Evolutionary conservation across 2,113 vertebrate species (phyloP).

Genomic region (Phocoena phocoena): DNA sequence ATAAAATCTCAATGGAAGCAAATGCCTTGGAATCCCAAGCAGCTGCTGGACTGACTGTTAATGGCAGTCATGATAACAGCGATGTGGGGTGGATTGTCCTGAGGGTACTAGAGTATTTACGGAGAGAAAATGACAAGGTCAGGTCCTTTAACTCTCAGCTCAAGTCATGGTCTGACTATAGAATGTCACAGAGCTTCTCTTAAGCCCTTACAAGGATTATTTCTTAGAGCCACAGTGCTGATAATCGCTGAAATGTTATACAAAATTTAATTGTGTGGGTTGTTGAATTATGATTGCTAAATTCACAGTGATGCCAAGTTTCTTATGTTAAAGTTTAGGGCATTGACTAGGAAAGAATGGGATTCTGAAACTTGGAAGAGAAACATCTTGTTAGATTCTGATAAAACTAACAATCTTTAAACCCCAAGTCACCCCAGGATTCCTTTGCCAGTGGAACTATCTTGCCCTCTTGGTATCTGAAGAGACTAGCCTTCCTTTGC

Average conservation of each 20-base stretch:
- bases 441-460: not conserved
- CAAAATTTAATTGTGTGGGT: not conserved
- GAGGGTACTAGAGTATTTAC: not conserved
- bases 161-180: not conserved
- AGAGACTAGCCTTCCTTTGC: not conserved
- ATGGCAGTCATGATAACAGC: not conserved
- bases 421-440: not conserved
- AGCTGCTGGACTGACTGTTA: not conserved
- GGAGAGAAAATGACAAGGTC: not conserved
- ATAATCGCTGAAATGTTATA: not conserved
- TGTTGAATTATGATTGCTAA: not conserved
- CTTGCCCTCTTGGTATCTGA: not conserved
- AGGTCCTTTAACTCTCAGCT: not conserved
- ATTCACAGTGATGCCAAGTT: not conserved
- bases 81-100: not conserved
- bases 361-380: not conserved
- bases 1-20: not conserved
- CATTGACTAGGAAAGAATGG: not conserved
- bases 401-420: not conserved
- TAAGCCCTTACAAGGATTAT: not conserved
- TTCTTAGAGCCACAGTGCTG: not conserved
- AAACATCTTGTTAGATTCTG: not conserved
- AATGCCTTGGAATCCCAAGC: not conserved
- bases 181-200: not conserved
- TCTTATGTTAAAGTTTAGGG: not conserved